A percentile compares a stretch with the other conserved stretches of the same genome.
Evolutionary conservation across 2,797 vertebrate species (phyloP).

Genomic region (Thaleichthys pacificus): DNA sequence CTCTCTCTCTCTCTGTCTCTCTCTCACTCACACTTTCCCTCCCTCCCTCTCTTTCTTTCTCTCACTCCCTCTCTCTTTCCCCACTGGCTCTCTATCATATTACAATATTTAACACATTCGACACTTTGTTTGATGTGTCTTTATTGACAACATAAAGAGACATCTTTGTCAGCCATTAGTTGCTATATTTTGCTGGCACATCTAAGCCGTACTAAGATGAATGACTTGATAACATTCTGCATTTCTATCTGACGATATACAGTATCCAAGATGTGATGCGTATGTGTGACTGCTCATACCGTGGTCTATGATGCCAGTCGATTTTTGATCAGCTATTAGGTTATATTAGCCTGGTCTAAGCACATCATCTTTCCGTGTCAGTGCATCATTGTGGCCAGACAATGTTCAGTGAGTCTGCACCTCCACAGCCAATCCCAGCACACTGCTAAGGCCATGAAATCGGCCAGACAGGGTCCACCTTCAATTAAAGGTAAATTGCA

Average conservation of each 20-base stretch:
- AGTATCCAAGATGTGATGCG: not conserved
- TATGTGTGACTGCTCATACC: not conserved
- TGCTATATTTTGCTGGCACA: constrained; percentile 31
- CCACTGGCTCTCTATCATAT: not conserved
- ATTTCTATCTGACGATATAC: not conserved
- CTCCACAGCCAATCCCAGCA: not conserved
- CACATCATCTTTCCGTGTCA: not conserved
- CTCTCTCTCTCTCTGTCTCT: constrained; percentile 35
- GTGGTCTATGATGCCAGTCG: not conserved
- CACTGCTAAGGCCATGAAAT: not conserved
- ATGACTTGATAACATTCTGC: not conserved
- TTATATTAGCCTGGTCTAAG: not conserved
- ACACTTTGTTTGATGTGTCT: constrained; percentile 49
- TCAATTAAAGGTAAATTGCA: not conserved
- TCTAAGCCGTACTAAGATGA: constrained; percentile 15
- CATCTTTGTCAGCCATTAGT: constrained; percentile 42
- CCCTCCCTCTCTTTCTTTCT: not conserved
- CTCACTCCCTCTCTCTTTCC: not conserved
- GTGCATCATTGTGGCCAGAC: not conserved
- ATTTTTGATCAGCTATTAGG: not conserved
- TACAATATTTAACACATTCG: not conserved
- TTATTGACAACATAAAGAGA: constrained; percentile 54
- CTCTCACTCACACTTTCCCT: constrained; percentile 10
- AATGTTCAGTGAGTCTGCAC: not conserved
- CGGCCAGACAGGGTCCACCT: not conserved